Percentiles rank a stretch among this genome's conserved stretches.
These are phyloP conservation scores for Parnassius orleans DNA, from an alignment of 2,888 invertebrate genomes.

Conservation along the genomic window DNA sequence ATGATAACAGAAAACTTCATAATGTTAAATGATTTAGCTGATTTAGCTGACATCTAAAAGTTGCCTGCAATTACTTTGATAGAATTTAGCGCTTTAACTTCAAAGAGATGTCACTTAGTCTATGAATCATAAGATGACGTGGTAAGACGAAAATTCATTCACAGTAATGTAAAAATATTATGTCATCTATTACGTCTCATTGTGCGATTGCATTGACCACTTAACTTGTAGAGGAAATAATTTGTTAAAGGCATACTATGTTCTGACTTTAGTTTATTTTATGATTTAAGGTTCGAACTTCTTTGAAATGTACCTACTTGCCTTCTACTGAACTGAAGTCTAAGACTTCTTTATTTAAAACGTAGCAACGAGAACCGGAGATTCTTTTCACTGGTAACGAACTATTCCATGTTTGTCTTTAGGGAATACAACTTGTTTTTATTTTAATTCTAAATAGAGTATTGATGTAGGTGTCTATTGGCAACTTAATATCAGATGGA, in stretches of 20 bases:
- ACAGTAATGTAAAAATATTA: slow-evolving; percentile 58
- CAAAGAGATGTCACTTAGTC: slow-evolving; percentile 48
- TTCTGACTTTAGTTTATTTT: slow-evolving; percentile 43
- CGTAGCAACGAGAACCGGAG: no score
- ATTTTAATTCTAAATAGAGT: no score
- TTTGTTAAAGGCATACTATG: slow-evolving; percentile 62
- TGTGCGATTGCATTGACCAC: slow-evolving; percentile 65
- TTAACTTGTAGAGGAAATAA: slow-evolving; percentile 70
- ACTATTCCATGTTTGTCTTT: no score
- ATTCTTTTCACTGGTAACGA: no score
- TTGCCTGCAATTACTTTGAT: slow-evolving; percentile 47
- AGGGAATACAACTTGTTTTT: no score
- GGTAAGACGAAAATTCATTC: slow-evolving; percentile 54
- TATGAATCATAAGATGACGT: slow-evolving; percentile 49
- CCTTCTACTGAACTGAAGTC: no score
- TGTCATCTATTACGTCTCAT: slow-evolving; percentile 68
- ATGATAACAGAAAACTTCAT: slow-evolving; percentile 6
- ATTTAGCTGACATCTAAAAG: slow-evolving; percentile 29
- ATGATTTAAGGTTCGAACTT: slow-evolving; percentile 30
- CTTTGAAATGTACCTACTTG: neutral
- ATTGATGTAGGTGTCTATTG: no score
- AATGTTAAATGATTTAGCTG: slow-evolving; percentile 26
- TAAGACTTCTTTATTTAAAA: no score
- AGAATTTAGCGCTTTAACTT: slow-evolving; percentile 46
- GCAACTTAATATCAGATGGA: no score